These are phyloP conservation scores for Prochilodus magdalenae DNA, from an alignment of 2,113 vertebrate species.

Conservation along the genomic window DNA sequence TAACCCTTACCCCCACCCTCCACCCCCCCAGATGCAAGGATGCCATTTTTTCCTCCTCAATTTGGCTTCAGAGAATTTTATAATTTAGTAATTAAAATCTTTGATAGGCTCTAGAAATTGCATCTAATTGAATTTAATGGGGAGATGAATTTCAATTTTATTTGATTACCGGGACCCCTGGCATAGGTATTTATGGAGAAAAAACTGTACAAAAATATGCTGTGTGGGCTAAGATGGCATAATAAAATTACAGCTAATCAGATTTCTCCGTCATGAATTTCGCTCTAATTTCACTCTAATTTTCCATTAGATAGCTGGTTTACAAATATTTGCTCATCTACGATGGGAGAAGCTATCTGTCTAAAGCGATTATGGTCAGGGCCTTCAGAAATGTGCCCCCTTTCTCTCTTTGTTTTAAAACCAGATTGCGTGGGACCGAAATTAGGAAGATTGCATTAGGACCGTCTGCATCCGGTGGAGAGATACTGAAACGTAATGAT, in stretches of 20 bases:
- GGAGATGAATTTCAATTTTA: conserved; percentile 99
- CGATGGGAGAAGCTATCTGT: conserved; percentile 98
- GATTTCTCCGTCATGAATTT: conserved; percentile 99
- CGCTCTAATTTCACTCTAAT: conserved; percentile 99
- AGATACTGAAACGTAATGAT: conserved; percentile 83
- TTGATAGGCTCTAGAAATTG: conserved; percentile 99
- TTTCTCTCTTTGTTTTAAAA: conserved; percentile 81
- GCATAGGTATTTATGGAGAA: conserved; percentile 99
- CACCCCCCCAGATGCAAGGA: conserved; percentile 81
- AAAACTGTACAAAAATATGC: conserved; percentile 99
- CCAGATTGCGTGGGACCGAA: conserved; percentile 85
- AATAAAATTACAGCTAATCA: conserved; percentile 99
- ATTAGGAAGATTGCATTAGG: conserved; percentile 86
- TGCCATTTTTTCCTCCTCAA: conserved; percentile 96
- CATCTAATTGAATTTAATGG: conserved; percentile 99
- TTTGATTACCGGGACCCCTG: conserved; percentile 99
- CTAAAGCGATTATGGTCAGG: conserved; percentile 98
- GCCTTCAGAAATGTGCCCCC: conserved; percentile 85
- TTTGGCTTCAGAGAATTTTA: conserved; percentile 99
- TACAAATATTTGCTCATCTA: conserved; percentile 99
- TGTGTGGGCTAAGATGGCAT: conserved; percentile 99
- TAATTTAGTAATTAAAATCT: conserved; percentile 99
- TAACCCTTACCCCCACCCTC: too few species aligned
- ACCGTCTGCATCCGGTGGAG: conserved; percentile 84
- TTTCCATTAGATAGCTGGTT: conserved; percentile 99